Evolutionary conservation across 2,797 vertebrate species (phyloP).

Genomic region (Molossus molossus): DNA sequence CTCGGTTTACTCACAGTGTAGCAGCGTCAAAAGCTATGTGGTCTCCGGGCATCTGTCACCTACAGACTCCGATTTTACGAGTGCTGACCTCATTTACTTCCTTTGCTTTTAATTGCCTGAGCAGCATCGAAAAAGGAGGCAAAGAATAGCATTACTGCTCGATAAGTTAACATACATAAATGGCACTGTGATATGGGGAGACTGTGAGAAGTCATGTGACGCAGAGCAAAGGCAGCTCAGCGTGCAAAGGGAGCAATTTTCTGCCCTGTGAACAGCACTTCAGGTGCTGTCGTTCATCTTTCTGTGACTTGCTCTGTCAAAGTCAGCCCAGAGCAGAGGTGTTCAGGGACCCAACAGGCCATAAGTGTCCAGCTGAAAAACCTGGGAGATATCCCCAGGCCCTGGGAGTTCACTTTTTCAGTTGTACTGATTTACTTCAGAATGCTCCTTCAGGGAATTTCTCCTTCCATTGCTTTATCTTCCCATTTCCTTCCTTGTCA

Average conservation of each 20-base stretch:
- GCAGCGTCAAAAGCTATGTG: slow-evolving; percentile 73
- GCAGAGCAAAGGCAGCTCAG: slow-evolving; percentile 88
- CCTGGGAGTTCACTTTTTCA: slow-evolving; percentile 94
- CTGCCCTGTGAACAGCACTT: slow-evolving; percentile 96
- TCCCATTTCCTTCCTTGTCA: slow-evolving; percentile 93
- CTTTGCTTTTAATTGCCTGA: slow-evolving; percentile 86
- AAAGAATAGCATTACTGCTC: slow-evolving; percentile 85
- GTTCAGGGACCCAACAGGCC: slow-evolving; percentile 94
- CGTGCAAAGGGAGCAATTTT: slow-evolving; percentile 98
- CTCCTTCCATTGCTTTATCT: slow-evolving; percentile 93
- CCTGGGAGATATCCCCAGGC: slow-evolving; percentile 94
- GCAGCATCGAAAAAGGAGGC: slow-evolving; percentile 75
- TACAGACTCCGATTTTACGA: slow-evolving; percentile 85
- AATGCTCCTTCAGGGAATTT: slow-evolving; percentile 96
- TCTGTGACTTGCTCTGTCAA: slow-evolving; percentile 96
- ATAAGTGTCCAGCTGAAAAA: slow-evolving; percentile 95
- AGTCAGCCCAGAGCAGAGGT: slow-evolving; percentile 92
- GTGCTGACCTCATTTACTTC: slow-evolving; percentile 85
- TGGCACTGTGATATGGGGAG: slow-evolving; percentile 93
- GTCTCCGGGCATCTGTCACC: slow-evolving; percentile 81
- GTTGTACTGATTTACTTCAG: slow-evolving; percentile 96
- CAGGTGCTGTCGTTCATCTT: slow-evolving; percentile 98
- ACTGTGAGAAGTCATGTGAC: slow-evolving; percentile 93
- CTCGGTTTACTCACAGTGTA: slow-evolving; percentile 1
- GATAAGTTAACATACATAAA: slow-evolving; percentile 97